These are phyloP conservation scores for Setophaga coronata DNA, from an alignment of 2,113 vertebrate genomes.

Conservation along the genomic window DNA sequence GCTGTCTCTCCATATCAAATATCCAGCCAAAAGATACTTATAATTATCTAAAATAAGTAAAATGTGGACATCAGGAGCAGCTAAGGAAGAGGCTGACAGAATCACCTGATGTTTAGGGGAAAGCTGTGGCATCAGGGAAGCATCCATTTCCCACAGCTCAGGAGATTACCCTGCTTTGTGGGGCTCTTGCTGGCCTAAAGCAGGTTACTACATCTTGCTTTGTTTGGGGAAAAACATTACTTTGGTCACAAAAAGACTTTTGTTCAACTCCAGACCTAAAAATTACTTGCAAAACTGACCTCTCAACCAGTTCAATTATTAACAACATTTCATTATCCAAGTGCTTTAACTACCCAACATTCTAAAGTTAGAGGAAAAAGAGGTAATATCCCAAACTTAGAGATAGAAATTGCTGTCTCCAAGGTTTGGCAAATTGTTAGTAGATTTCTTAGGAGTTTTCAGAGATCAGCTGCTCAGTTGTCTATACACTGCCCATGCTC, in stretches of 20 bases:
- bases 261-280: neutral
- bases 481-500: neutral
- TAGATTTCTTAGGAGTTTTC: neutral
- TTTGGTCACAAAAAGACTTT: neutral
- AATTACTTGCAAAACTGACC: neutral
- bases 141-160: neutral
- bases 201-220: neutral
- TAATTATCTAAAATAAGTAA: neutral
- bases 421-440: neutral
- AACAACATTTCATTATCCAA: neutral
- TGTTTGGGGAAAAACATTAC: neutral
- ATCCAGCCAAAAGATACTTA: neutral
- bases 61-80: neutral
- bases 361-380: neutral
- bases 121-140: neutral
- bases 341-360: neutral
- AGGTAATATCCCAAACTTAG: neutral
- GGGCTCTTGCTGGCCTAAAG: neutral
- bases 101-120: no score
- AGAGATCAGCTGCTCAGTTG: neutral
- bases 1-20: neutral
- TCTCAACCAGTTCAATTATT: neutral
- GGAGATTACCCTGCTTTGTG: neutral
- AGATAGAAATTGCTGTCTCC: neutral
- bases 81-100: neutral